Conservation (phyloP, 1,140 invertebrate species). For the Hormaphis cornu region DNA sequence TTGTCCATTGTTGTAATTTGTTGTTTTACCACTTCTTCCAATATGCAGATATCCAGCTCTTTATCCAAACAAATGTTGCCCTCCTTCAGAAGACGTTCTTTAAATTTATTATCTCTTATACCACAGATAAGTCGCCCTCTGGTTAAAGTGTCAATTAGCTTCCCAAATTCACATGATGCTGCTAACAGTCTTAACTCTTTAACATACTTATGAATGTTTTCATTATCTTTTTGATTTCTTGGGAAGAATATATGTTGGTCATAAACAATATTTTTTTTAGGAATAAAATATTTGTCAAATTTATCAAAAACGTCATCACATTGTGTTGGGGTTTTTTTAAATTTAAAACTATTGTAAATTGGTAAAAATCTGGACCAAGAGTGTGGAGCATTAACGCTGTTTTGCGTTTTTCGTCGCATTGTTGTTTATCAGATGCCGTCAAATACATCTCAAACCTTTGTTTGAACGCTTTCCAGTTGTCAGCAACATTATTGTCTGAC, state of each 20-base stretch:
- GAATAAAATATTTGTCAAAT: constrained; percentile 39
- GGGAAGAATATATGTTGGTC: constrained; percentile 41
- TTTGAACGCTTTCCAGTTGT: no score
- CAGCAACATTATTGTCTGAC: no score
- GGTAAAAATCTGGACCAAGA: background rate
- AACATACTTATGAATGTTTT: constrained; percentile 42
- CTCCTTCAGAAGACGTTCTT: constrained; percentile 35
- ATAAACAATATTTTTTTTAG: constrained; percentile 41
- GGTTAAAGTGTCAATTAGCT: constrained; percentile 41
- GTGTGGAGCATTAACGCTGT: no score
- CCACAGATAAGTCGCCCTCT: constrained; percentile 42
- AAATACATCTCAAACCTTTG: no score
- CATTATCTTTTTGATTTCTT: constrained; percentile 38
- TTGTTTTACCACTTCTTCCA: background rate
- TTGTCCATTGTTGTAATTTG: background rate
- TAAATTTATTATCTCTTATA: constrained; percentile 36
- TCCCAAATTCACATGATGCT: constrained; percentile 41
- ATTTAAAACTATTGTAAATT: background rate
- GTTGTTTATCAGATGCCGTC: no score
- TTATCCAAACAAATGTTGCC: background rate
- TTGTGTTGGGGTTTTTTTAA: background rate
- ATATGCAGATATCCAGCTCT: background rate
- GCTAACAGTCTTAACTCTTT: constrained; percentile 40
- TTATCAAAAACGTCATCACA: background rate
- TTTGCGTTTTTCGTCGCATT: no score